These are phyloP conservation scores for Pristionchus japonicus DNA, from an alignment of 2,888 invertebrate genomes.

Conservation along the genomic window DNA sequence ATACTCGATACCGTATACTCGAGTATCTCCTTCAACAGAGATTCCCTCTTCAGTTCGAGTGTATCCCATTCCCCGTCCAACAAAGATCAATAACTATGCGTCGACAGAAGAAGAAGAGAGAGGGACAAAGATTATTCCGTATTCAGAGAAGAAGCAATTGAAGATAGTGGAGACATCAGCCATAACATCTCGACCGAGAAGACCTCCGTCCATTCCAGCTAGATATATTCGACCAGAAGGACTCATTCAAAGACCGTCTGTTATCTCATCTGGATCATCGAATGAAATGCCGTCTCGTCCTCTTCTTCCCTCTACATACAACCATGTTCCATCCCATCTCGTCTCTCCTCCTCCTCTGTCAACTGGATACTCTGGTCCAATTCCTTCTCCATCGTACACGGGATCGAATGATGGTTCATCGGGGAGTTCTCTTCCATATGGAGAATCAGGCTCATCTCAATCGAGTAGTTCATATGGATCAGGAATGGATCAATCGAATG, in stretches of 20 bases:
- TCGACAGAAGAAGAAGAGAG: slow-evolving; percentile 22
- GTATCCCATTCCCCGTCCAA: slow-evolving; percentile 22
- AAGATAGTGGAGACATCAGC: slow-evolving; percentile 24
- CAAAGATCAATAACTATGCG: background rate
- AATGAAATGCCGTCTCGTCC: background rate
- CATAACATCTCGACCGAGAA: background rate
- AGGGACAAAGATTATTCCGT: background rate
- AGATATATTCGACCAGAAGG: slow-evolving; percentile 18
- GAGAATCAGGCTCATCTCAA: background rate
- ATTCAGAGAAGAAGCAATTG: slow-evolving; percentile 11
- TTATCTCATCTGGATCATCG: slow-evolving; percentile 19
- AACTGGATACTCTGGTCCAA: background rate
- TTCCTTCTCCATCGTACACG: background rate
- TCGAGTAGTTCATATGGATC: background rate
- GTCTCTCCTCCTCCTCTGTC: background rate
- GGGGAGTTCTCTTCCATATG: background rate
- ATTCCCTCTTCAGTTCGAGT: slow-evolving; percentile 1
- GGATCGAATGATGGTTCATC: background rate
- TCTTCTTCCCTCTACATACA: background rate
- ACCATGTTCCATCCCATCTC: background rate
- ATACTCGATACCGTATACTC: slow-evolving; percentile 36
- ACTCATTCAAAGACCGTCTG: background rate
- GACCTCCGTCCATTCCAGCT: background rate
- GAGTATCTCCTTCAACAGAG: background rate
- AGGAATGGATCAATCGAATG: background rate